Percentiles rank a stretch among this genome's conserved stretches.
These are phyloP conservation scores for Pseudonaja textilis DNA, from an alignment of 2,113 vertebrate genomes.

Conservation along the genomic window DNA sequence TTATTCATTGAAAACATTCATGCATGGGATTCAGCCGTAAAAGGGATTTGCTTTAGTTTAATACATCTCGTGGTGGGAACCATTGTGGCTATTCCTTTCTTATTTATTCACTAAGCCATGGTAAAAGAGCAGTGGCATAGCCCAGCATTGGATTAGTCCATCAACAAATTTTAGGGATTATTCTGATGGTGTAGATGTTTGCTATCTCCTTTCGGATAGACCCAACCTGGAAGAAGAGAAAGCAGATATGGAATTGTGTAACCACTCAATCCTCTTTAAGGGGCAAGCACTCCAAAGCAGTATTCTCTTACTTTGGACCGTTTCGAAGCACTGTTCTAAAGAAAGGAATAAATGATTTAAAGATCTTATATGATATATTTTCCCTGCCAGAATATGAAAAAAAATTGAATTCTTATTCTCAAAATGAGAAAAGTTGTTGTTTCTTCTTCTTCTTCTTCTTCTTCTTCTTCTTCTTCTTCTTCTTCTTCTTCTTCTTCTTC, in stretches of 20 bases:
- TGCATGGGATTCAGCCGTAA: background rate
- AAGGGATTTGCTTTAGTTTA: background rate
- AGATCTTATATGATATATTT: background rate
- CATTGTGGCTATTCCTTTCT: background rate
- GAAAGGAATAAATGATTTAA: background rate
- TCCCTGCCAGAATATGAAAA: slow-evolving; percentile 25
- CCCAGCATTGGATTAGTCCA: background rate
- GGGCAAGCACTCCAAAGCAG: background rate
- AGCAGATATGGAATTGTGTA: background rate
- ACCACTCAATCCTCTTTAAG: background rate
- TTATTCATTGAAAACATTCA: background rate
- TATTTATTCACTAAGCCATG: background rate
- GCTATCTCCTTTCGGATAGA: background rate
- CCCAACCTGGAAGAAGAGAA: background rate
- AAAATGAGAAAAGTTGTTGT: background rate
- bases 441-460: no score
- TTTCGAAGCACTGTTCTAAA: background rate
- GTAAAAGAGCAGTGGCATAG: background rate
- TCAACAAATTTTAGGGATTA: background rate
- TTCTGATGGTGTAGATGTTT: background rate
- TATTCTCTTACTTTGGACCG: background rate
- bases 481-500: no score
- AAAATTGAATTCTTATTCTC: background rate
- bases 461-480: no score
- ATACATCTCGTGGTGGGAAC: background rate